A percentile compares a stretch with the other conserved stretches of the same genome.
Conservation (phyloP, 2,888 invertebrate genomes). For the Schizotus pectinicornis region DNA sequence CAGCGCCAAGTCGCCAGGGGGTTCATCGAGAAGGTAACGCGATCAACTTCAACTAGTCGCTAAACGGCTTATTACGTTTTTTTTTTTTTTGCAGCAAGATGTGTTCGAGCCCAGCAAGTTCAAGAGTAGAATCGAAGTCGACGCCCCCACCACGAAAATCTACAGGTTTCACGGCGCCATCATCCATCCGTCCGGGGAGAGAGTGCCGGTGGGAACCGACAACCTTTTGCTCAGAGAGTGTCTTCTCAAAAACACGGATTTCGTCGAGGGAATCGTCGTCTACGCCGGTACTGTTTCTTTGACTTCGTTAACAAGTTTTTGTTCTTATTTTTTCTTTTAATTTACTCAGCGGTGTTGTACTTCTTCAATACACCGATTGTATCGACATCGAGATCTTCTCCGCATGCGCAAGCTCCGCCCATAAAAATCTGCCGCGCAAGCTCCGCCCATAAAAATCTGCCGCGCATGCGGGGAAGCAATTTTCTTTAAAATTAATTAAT, state of each 20-base stretch:
- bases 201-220: conserved; percentile 85
- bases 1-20: conserved; percentile 86
- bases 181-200: conserved; percentile 77
- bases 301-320: neutral
- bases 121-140: conserved; percentile 86
- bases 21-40: conserved; percentile 71
- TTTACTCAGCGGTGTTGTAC: neutral
- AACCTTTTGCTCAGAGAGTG: conserved; percentile 93
- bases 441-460: no score
- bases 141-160: conserved; percentile 93
- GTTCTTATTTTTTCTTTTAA: neutral
- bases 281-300: conserved; percentile 73
- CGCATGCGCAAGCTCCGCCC: no score
- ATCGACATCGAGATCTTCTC: no score
- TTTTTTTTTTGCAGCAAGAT: conserved; percentile 64
- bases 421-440: no score
- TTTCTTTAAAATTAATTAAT: no score
- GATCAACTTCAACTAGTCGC: neutral
- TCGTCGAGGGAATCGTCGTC: conserved; percentile 93
- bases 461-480: no score
- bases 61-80: conserved; percentile 10
- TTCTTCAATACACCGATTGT: no score
- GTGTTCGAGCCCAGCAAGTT: conserved; percentile 82
- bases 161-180: conserved; percentile 93
- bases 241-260: conserved; percentile 95